Conservation (phyloP, 2,113 vertebrate genomes). For the Grantiella picta region DNA sequence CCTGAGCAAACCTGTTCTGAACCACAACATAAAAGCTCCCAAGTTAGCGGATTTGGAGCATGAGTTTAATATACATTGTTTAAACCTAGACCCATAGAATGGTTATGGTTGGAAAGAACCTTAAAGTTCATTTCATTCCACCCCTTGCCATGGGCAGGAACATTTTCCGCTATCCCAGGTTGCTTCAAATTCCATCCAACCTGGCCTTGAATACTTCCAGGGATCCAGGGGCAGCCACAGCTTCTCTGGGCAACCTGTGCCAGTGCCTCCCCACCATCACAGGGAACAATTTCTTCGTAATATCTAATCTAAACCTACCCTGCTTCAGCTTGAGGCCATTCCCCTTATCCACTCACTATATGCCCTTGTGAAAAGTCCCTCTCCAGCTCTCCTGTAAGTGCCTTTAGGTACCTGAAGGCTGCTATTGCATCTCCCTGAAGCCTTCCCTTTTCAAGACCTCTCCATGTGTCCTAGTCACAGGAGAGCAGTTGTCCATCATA, state of each 20-base stretch:
- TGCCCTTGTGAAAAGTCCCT: background rate
- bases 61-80: background rate
- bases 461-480: background rate
- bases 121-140: background rate
- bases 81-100: background rate
- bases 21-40: background rate
- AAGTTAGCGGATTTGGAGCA: background rate
- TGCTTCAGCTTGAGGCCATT: background rate
- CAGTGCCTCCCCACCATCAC: background rate
- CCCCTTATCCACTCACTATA: background rate
- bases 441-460: background rate
- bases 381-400: background rate
- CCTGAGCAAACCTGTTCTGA: background rate
- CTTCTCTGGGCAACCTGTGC: background rate
- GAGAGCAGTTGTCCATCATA: background rate
- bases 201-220: background rate
- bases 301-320: background rate
- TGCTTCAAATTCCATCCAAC: accelerated
- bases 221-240: background rate
- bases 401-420: background rate
- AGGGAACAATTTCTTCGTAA: background rate
- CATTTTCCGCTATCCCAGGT: accelerated
- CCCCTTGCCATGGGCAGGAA: background rate
- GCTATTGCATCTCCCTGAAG: background rate
- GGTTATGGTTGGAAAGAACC: background rate